These are phyloP conservation scores for Phorcus lineatus DNA, from an alignment of 2,888 invertebrate genomes.

Conservation along the genomic window DNA sequence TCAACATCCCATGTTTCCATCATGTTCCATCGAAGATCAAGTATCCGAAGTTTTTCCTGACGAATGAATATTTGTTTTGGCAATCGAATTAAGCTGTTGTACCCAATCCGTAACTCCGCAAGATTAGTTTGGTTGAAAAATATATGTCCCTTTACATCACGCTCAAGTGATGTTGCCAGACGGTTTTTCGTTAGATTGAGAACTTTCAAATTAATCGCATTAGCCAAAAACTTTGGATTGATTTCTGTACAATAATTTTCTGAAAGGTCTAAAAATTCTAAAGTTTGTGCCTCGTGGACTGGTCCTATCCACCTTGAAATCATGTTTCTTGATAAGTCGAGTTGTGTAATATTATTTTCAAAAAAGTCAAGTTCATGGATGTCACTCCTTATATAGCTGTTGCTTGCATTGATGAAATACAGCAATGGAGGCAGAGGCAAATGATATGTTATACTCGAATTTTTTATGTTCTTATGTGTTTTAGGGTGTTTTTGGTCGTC, in stretches of 20 bases:
- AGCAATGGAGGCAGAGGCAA: neutral
- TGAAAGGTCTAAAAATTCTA: conserved; percentile 30
- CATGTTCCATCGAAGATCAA: conserved; percentile 32
- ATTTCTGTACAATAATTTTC: conserved; percentile 29
- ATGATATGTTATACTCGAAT: too few species aligned
- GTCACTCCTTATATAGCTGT: neutral
- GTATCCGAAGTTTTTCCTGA: neutral
- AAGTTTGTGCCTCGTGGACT: conserved; percentile 24
- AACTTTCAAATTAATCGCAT: conserved; percentile 11
- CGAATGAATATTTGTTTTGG: conserved; percentile 28
- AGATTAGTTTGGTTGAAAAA: conserved; percentile 28
- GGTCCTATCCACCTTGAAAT: conserved; percentile 34
- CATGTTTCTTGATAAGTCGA: conserved; percentile 26
- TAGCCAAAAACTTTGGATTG: conserved; percentile 4
- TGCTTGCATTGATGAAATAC: neutral
- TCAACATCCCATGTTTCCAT: conserved; percentile 28
- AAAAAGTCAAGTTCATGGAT: neutral
- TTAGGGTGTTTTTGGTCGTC: too few species aligned
- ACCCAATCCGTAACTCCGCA: conserved; percentile 22
- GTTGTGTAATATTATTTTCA: conserved; percentile 23
- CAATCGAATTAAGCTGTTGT: conserved; percentile 30
- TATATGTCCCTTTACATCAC: conserved; percentile 29
- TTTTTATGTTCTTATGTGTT: too few species aligned
- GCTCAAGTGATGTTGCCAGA: conserved; percentile 16
- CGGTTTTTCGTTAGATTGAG: conserved; percentile 33